phyloP scores from a whole-genome alignment of 2,797 vertebrate genomes.

The Notamacropus eugenii region DNA sequence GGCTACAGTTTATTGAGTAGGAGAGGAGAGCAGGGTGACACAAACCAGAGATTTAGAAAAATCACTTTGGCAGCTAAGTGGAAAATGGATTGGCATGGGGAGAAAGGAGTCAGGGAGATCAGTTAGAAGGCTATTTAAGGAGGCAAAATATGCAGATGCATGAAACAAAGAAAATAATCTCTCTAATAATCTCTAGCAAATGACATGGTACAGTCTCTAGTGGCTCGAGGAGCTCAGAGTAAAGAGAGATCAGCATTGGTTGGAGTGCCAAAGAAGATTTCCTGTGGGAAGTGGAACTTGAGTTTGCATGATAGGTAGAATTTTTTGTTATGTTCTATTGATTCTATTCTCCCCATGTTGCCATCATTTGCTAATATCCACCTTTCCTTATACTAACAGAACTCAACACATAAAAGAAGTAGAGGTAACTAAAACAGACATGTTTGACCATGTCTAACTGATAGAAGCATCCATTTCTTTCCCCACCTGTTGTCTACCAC shows the following conservation, averaged over 20 bases:
- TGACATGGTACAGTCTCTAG: neutral
- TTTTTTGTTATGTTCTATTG: neutral
- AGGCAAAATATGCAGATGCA: neutral
- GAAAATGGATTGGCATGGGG: neutral
- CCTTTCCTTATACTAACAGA: neutral
- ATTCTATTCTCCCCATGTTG: neutral
- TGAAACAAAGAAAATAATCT: neutral
- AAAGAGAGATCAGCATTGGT: neutral
- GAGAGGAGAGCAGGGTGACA: neutral
- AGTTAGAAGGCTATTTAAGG: neutral
- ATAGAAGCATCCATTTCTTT: neutral
- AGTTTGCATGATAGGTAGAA: neutral
- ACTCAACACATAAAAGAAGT: neutral
- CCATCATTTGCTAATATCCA: neutral
- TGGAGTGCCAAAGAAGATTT: neutral
- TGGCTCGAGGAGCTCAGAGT: neutral
- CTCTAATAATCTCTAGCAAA: neutral
- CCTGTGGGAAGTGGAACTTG: neutral
- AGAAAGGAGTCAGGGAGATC: neutral
- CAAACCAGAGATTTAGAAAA: neutral
- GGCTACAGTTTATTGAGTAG: neutral
- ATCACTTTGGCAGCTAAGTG: neutral
- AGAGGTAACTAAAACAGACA: neutral
- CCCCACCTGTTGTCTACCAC: neutral
- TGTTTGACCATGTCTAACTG: neutral